Percentiles rank a stretch among this genome's conserved stretches.
Evolutionary conservation across 2,888 invertebrate genomes (phyloP).

Genomic region (Microctonus brassicae): DNA sequence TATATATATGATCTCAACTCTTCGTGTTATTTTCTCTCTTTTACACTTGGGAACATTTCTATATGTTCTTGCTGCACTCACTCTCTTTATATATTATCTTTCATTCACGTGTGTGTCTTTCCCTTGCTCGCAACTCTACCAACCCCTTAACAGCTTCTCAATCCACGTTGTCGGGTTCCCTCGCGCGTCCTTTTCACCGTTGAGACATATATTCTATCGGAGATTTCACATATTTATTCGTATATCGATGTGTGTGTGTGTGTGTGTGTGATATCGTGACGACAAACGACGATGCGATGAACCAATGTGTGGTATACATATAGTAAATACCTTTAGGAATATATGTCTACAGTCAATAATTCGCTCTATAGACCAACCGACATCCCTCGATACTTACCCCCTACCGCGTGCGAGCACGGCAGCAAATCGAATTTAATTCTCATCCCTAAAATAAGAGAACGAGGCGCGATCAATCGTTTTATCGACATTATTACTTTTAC

Average conservation of each 20-base stretch:
- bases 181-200: constrained; percentile 36
- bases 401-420: constrained; percentile 12
- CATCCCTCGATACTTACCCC: constrained; percentile 7
- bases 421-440: constrained; percentile 35
- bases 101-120: constrained; percentile 6
- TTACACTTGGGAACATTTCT: background rate
- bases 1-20: too few species aligned
- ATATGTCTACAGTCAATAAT: constrained; percentile 6
- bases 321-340: background rate
- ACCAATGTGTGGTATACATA: background rate
- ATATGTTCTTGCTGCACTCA: background rate
- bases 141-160: constrained; percentile 17
- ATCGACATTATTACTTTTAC: constrained; percentile 32
- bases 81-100: background rate
- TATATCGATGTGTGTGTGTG: constrained; percentile 9
- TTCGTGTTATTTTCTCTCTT: constrained; percentile 40
- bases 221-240: constrained; percentile 40
- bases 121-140: constrained; percentile 16
- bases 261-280: constrained; percentile 15
- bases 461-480: constrained; percentile 31
- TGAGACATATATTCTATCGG: constrained; percentile 35
- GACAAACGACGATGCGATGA: constrained; percentile 20
- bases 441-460: constrained; percentile 2
- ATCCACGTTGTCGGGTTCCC: constrained; percentile 22
- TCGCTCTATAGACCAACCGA: background rate